Evolutionary conservation across 64 coral and sea anemone genomes (phyloP).

Genomic region (Anthopleura sola): DNA sequence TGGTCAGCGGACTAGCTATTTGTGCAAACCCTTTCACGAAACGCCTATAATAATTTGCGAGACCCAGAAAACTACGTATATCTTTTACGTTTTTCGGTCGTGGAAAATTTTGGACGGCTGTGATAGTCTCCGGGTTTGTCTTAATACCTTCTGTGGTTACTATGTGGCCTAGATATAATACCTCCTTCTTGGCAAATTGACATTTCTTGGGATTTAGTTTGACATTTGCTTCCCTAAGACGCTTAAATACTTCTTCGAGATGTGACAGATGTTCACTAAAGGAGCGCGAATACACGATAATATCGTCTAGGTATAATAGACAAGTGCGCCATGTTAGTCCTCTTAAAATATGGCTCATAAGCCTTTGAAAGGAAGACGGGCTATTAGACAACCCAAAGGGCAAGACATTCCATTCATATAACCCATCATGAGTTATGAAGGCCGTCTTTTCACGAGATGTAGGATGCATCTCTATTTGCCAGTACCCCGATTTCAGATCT

Average conservation of each 20-base stretch:
- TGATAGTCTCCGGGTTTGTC: constrained; percentile 3
- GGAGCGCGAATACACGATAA: background rate
- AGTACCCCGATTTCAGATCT: constrained; percentile 24
- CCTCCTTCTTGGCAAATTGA: constrained; percentile 4
- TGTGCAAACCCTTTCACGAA: constrained; percentile 30
- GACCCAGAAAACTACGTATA: constrained; percentile 35
- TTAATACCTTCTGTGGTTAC: background rate
- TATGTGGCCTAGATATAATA: background rate
- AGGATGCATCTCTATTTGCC: constrained; percentile 29
- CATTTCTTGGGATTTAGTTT: constrained; percentile 21
- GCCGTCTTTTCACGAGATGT: background rate
- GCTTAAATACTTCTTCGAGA: background rate
- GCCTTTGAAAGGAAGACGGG: background rate
- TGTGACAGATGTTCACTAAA: constrained; percentile 19
- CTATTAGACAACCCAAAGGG: background rate
- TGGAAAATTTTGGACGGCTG: constrained; percentile 1
- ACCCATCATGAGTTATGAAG: background rate
- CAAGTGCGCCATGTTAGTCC: constrained; percentile 10
- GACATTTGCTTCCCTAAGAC: constrained; percentile 9
- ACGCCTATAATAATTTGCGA: constrained; percentile 46
- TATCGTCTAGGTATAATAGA: constrained; percentile 6
- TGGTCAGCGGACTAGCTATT: constrained; percentile 10
- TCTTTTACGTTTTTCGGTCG: constrained; percentile 42
- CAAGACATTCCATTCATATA: constrained; percentile 4
- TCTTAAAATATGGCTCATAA: constrained; percentile 10